These are phyloP conservation scores for Argopecten irradians DNA, from an alignment of 1,140 invertebrate species.

Conservation along the genomic window DNA sequence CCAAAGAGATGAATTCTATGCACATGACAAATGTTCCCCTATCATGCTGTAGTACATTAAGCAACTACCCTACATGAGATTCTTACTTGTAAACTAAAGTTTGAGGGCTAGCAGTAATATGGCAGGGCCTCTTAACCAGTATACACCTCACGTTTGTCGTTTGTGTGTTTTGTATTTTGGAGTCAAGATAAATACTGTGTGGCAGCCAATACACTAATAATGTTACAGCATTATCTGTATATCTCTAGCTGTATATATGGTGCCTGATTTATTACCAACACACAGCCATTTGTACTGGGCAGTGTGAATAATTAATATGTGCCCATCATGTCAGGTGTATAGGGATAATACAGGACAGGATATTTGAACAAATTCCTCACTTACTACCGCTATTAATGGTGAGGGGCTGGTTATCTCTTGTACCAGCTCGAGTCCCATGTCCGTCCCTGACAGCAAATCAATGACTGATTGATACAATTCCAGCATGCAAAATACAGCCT, in stretches of 20 bases:
- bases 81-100: too few relatives aligned
- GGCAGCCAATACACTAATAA: too few relatives aligned
- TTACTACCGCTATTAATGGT: background rate
- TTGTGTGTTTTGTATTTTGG: too few relatives aligned
- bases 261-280: background rate
- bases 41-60: too few relatives aligned
- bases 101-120: too few relatives aligned
- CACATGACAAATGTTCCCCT: too few relatives aligned
- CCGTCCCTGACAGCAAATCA: background rate
- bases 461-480: slow-evolving; percentile 18
- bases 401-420: background rate
- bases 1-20: too few relatives aligned
- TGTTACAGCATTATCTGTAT: background rate
- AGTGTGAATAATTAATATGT: slow-evolving; percentile 4
- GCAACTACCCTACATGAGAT: too few relatives aligned
- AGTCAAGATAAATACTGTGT: too few relatives aligned
- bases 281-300: background rate
- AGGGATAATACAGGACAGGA: slow-evolving; percentile 21
- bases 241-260: background rate
- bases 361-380: slow-evolving; percentile 22
- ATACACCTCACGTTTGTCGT: too few relatives aligned
- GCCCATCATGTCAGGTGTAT: background rate
- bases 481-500: slow-evolving; percentile 13
- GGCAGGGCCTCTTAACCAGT: too few relatives aligned
- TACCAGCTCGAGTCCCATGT: background rate